Conservation (phyloP, 2,888 invertebrate species). For the Apamea monoglypha region DNA sequence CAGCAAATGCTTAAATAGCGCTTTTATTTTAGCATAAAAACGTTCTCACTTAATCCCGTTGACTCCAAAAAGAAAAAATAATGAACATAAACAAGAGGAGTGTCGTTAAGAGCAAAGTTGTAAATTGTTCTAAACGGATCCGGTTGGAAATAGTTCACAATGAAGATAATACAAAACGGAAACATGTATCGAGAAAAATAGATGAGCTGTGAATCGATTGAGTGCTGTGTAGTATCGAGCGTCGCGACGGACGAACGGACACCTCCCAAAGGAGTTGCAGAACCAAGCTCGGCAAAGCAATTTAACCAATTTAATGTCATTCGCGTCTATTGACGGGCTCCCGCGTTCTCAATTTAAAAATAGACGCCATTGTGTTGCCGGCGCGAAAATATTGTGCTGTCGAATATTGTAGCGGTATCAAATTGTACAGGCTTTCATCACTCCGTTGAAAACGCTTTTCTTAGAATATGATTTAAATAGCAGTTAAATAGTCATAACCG, state of each 20-base stretch:
- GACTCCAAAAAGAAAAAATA: slow-evolving; percentile 27
- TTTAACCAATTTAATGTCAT: slow-evolving; percentile 90
- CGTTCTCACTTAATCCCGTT: slow-evolving; percentile 22
- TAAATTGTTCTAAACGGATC: slow-evolving; percentile 55
- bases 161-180: slow-evolving; percentile 63
- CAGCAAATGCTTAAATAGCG: slow-evolving; percentile 43
- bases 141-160: slow-evolving; percentile 58
- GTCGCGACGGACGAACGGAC: slow-evolving; percentile 73
- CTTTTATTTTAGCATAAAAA: slow-evolving; percentile 24
- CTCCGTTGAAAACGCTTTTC: slow-evolving; percentile 71
- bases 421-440: slow-evolving; percentile 54
- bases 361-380: slow-evolving; percentile 84
- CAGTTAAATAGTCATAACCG: slow-evolving; percentile 81
- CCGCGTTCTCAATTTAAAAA: slow-evolving; percentile 88
- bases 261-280: slow-evolving; percentile 84
- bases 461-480: slow-evolving; percentile 84
- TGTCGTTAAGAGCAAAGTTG: slow-evolving; percentile 42
- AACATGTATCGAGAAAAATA: slow-evolving; percentile 71
- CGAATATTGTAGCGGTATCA: slow-evolving; percentile 54
- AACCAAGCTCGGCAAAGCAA: slow-evolving; percentile 86
- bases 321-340: slow-evolving; percentile 87
- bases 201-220: slow-evolving; percentile 75
- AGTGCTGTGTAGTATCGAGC: slow-evolving; percentile 66
- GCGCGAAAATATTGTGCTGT: slow-evolving; percentile 76
- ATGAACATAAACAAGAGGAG: slow-evolving; percentile 19